Evolutionary conservation across 2,113 vertebrate species (phyloP).

Genomic region (Hemiprocne comata): DNA sequence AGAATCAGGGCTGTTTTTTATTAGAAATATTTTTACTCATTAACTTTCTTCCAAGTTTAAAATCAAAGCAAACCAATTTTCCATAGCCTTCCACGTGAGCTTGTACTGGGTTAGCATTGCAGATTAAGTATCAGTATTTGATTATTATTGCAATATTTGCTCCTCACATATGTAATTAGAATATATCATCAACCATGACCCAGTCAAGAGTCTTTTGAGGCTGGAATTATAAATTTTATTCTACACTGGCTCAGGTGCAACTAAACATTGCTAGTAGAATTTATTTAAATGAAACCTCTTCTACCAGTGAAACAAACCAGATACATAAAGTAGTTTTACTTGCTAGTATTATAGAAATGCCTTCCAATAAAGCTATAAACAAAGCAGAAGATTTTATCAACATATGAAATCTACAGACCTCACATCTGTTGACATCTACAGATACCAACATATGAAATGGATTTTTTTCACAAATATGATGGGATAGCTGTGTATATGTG

Average conservation of each 20-base stretch:
- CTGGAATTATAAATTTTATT: neutral
- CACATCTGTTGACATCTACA: neutral
- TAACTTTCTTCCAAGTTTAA: slow-evolving; percentile 29
- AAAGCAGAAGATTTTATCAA: neutral
- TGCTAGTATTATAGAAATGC: neutral
- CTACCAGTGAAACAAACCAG: neutral
- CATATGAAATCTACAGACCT: neutral
- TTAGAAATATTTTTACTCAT: slow-evolving; percentile 5
- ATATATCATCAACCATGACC: slow-evolving; percentile 19
- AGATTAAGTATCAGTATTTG: slow-evolving; percentile 36
- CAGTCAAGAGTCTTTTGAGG: slow-evolving; percentile 6
- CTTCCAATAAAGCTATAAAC: neutral
- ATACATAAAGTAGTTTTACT: neutral
- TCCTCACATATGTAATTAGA: slow-evolving; percentile 7
- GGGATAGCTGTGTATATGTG: neutral
- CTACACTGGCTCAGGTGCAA: neutral
- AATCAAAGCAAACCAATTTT: slow-evolving; percentile 21
- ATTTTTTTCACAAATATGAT: neutral
- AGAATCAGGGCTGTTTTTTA: slow-evolving; percentile 13
- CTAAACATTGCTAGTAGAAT: neutral
- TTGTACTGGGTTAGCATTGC: slow-evolving; percentile 24
- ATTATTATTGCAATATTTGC: slow-evolving; percentile 29
- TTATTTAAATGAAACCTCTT: neutral
- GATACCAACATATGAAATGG: neutral
- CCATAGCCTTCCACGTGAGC: neutral